Evolutionary conservation across 2,888 invertebrate genomes (phyloP), one percentile per base, ranked within the genome.

Genomic region (Eugnorisma glareosa): DNA sequence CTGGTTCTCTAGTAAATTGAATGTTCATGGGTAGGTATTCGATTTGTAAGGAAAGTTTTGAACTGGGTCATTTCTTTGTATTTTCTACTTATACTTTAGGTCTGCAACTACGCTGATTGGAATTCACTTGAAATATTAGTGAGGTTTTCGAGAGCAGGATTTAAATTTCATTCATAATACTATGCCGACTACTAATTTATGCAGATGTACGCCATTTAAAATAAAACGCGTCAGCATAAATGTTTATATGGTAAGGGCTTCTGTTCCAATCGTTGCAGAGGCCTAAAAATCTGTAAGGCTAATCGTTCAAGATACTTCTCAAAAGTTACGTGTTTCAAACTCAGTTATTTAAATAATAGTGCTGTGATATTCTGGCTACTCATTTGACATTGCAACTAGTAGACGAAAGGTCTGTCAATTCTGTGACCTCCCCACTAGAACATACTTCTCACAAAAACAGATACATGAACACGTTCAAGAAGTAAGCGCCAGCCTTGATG

Each of bases 101-200:
- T 43, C 21, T 76, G 28, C n/a, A 57, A 67, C 45, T 35, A 28
- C 28, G 40, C n/a, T 81, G 66, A 81, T 66, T 78, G 75, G 40
- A 59, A 28, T 51, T 35, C 15, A 66, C 13, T 67, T 43, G 24
- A 57, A 35, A 40, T 57, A 64, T 24, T 24, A 40, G 18, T 4
- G 35, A 40, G 24, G 28, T 57, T 59, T 59, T n/a, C 1, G 28
- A 40, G 40, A 40, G 10, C 40, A 40, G 10, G 2, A 13, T 40
- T 13, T 40, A 40, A 40, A n/a, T n/a, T n/a, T n/a, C n/a, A n/a
- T n/a, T n/a, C n/a, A n/a, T n/a, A n/a, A n/a, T n/a, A n/a, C n/a
- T n/a, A n/a, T n/a, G n/a, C n/a, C n/a, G n/a, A n/a, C n/a, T n/a
- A n/a, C 5, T 35, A 4, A 35, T 35, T 35, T 35, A 5, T 35